These are phyloP conservation scores for Noturus placidus DNA, from an alignment of 2,113 vertebrate genomes.

Conservation along the genomic window DNA sequence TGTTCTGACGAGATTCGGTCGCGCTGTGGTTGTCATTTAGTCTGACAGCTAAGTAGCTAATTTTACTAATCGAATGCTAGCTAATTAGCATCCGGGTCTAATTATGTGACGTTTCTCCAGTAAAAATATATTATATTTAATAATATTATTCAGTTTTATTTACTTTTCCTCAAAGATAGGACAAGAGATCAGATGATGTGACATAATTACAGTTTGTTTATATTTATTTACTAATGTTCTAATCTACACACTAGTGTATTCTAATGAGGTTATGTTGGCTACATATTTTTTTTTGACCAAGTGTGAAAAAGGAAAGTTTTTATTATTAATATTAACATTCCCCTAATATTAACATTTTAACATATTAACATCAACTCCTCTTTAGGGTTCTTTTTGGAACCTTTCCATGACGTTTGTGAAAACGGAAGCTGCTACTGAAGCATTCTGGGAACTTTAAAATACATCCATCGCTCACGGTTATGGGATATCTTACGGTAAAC, in stretches of 20 bases:
- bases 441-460: neutral
- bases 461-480: neutral
- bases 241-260: neutral
- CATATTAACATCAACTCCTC: no score
- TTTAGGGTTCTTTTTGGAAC: neutral
- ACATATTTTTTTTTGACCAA: neutral
- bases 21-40: neutral
- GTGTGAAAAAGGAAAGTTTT: neutral
- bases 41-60: constrained; percentile 13
- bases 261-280: neutral
- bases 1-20: no score
- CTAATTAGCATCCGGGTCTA: neutral
- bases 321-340: neutral
- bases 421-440: neutral
- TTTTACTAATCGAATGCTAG: neutral
- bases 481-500: neutral
- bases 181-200: neutral
- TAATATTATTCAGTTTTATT: neutral
- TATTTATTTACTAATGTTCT: neutral
- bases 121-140: neutral
- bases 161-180: neutral
- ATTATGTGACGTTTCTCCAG: neutral
- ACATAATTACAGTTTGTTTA: neutral
- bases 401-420: neutral
- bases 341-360: neutral